Percentiles rank a stretch among this genome's conserved stretches.
phyloP scores from a whole-genome alignment of 2,797 vertebrate species.

The Mus minutoides region DNA sequence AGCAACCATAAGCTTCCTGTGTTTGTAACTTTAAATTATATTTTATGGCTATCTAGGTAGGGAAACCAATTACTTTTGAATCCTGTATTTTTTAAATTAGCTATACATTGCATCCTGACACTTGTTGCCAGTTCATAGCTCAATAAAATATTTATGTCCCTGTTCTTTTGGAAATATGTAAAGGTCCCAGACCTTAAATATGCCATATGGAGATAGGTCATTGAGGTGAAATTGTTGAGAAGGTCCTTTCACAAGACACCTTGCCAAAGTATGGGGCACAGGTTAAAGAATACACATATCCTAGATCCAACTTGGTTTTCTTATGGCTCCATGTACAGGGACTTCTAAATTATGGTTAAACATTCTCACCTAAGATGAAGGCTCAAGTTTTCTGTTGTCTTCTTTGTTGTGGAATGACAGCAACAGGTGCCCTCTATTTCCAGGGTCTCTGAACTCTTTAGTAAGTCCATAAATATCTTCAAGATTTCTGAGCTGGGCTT shows the following conservation, averaged over 20 bases:
- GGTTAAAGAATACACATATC: slow-evolving; percentile 21
- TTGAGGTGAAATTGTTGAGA: slow-evolving; percentile 1
- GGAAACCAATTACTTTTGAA: slow-evolving; percentile 25
- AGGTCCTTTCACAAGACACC: not conserved
- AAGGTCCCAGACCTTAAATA: not conserved
- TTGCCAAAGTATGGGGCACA: not conserved
- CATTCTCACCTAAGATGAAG: not conserved
- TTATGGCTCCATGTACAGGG: slow-evolving; percentile 1
- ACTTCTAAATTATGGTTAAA: slow-evolving; percentile 13
- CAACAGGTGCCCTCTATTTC: slow-evolving; percentile 76
- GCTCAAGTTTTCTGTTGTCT: slow-evolving; percentile 44
- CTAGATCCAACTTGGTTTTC: not conserved
- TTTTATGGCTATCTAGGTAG: not conserved
- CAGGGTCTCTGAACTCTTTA: slow-evolving; percentile 59
- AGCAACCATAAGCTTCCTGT: not conserved
- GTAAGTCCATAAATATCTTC: slow-evolving; percentile 78
- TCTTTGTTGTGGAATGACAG: slow-evolving; percentile 72
- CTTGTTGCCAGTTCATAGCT: not conserved
- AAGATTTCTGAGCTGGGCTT: slow-evolving; percentile 63
- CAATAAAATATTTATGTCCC: slow-evolving; percentile 41
- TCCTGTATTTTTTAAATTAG: slow-evolving; percentile 38
- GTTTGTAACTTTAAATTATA: not conserved
- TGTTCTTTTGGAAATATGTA: slow-evolving; percentile 22
- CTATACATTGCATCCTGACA: not conserved
- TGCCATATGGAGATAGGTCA: not conserved